A percentile compares a stretch with the other conserved stretches of the same genome.
phyloP scores from a whole-genome alignment of 2,888 invertebrate genomes.

The Eurois occulta region DNA sequence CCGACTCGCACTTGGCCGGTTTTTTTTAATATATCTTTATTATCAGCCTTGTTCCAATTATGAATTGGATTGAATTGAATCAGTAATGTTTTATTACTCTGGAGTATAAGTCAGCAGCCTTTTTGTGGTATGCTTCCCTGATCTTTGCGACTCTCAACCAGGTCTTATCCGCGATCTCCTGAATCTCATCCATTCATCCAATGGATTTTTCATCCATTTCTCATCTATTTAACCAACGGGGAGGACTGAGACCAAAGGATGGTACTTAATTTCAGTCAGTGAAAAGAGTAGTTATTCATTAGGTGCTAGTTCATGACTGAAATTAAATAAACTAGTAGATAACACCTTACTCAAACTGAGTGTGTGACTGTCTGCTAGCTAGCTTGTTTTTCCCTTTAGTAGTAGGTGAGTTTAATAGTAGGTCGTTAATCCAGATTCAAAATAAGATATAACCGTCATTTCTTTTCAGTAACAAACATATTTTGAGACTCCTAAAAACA shows the following conservation, averaged over 20 bases:
- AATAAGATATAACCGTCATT: not conserved
- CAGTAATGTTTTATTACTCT: too few species aligned
- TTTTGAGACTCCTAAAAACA: constrained; percentile 4
- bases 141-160: not conserved
- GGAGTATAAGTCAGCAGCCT: not conserved
- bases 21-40: too few species aligned
- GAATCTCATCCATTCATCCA: not conserved
- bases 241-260: not conserved
- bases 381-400: not conserved
- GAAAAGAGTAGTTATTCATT: too few species aligned
- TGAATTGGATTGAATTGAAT: too few species aligned
- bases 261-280: not conserved
- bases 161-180: not conserved
- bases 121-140: not conserved
- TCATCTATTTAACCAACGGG: too few species aligned
- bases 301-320: too few species aligned
- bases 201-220: not conserved
- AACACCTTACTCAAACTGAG: not conserved
- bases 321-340: not conserved
- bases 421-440: not conserved
- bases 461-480: not conserved
- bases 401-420: not conserved
- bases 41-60: not conserved
- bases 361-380: not conserved
- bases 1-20: too few species aligned